These are phyloP conservation scores for Platygyra sinensis DNA, from an alignment of 64 coral and sea anemone genomes.

Conservation along the genomic window DNA sequence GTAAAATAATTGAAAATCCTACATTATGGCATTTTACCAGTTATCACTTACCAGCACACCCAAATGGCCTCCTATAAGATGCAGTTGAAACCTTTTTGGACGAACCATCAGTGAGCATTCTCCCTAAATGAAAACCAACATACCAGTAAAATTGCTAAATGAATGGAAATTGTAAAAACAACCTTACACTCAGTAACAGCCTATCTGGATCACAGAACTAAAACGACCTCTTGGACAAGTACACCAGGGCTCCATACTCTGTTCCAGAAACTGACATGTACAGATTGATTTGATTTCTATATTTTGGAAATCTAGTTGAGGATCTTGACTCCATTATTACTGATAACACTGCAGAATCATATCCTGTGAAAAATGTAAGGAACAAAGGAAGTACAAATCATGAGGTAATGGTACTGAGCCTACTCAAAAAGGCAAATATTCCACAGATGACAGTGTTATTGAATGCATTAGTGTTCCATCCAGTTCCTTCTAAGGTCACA, in stretches of 20 bases:
- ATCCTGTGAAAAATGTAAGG: too few species aligned
- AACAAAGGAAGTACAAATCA: too few species aligned
- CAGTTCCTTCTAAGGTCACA: background rate
- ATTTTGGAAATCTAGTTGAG: too few species aligned
- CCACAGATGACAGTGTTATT: too few species aligned
- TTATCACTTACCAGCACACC: conserved; percentile 80
- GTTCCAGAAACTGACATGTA: too few species aligned
- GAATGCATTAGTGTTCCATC: background rate
- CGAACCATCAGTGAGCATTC: conserved; percentile 86
- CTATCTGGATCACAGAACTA: background rate
- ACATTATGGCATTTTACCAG: background rate
- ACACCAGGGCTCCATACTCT: too few species aligned
- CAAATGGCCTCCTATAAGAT: conserved; percentile 86
- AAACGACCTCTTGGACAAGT: background rate
- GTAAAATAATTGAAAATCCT: too few species aligned
- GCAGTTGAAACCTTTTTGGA: conserved; percentile 67
- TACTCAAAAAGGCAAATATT: too few species aligned
- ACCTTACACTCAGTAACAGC: background rate
- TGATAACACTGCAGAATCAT: too few species aligned
- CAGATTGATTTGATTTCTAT: too few species aligned
- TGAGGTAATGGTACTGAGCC: too few species aligned
- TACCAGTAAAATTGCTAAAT: background rate
- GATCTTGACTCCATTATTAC: too few species aligned
- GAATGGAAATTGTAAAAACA: background rate
- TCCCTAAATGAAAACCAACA: conserved; percentile 43